Conservation (phyloP, 1,140 invertebrate genomes). For the Apis dorsata region DNA sequence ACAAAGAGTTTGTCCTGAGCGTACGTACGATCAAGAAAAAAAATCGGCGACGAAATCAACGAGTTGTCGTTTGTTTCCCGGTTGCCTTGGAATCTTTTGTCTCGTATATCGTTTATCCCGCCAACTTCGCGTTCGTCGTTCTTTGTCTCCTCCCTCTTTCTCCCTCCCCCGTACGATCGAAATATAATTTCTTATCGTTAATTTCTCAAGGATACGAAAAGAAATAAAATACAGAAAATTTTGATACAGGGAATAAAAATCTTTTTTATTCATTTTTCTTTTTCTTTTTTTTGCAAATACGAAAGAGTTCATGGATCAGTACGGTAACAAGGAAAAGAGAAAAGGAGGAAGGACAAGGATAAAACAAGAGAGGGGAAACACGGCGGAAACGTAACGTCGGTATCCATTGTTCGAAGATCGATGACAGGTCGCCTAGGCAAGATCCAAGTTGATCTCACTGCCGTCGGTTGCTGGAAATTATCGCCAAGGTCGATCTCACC, state of each 20-base stretch:
- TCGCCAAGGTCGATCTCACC: constrained; percentile 12
- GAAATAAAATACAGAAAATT: no score
- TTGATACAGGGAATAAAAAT: no score
- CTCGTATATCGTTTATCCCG: neutral
- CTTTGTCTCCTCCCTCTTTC: neutral
- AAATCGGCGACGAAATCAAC: constrained; percentile 10
- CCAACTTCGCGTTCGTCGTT: neutral
- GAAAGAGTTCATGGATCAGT: neutral
- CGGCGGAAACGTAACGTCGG: neutral
- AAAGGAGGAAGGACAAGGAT: neutral
- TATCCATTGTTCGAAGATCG: neutral
- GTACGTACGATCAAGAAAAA: constrained; percentile 25
- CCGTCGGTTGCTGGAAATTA: neutral
- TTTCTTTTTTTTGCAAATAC: neutral
- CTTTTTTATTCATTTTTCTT: neutral
- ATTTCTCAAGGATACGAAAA: no score
- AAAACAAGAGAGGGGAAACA: no score
- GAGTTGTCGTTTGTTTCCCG: constrained; percentile 51
- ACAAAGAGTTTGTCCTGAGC: neutral
- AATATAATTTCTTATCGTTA: no score
- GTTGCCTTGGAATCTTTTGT: constrained; percentile 37
- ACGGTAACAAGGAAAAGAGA: neutral
- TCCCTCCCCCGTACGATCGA: neutral
- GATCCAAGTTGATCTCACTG: neutral
- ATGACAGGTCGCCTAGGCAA: neutral